A percentile compares a stretch with the other conserved stretches of the same genome.
Conservation (phyloP, 2,888 invertebrate genomes). For the Tachina grossa region DNA sequence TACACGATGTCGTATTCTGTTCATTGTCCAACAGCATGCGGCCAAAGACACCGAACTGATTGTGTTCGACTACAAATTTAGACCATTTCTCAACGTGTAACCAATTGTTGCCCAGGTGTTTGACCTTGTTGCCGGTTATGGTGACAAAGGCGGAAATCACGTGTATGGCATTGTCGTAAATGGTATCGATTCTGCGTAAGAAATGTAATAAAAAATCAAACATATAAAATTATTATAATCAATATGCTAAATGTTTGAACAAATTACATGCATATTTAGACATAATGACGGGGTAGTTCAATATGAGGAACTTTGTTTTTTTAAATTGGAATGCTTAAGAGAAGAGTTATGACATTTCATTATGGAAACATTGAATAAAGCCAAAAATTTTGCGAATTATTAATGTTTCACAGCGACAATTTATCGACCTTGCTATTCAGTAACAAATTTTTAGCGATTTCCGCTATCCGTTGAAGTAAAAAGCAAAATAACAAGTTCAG, state of each 20-base stretch:
- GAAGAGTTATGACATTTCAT: too few relatives aligned
- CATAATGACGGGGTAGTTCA: not conserved
- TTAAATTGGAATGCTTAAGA: not conserved
- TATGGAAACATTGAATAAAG: too few relatives aligned
- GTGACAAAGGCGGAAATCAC: slow-evolving; percentile 78
- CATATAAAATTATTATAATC: slow-evolving; percentile 20
- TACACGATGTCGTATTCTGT: slow-evolving; percentile 75
- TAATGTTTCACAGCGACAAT: too few relatives aligned
- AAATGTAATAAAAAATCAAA: slow-evolving; percentile 7
- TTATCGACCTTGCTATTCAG: too few relatives aligned
- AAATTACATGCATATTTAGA: slow-evolving; percentile 6
- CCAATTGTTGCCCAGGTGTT: slow-evolving; percentile 78
- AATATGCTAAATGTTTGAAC: slow-evolving; percentile 35
- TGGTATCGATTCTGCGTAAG: slow-evolving; percentile 78
- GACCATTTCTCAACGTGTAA: slow-evolving; percentile 78
- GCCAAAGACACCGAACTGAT: slow-evolving; percentile 79
- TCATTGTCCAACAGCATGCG: slow-evolving; percentile 77
- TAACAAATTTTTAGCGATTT: too few relatives aligned
- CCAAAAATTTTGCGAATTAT: too few relatives aligned
- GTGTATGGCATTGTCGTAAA: slow-evolving; percentile 79
- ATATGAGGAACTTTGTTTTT: not conserved
- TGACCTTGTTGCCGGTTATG: slow-evolving; percentile 79
- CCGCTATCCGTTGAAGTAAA: too few relatives aligned
- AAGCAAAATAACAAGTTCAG: too few relatives aligned
- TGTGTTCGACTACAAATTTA: slow-evolving; percentile 77